Evolutionary conservation across 2,888 invertebrate genomes (phyloP), one percentile per base, ranked within the genome.

Genomic region (Megamerina dolium): DNA sequence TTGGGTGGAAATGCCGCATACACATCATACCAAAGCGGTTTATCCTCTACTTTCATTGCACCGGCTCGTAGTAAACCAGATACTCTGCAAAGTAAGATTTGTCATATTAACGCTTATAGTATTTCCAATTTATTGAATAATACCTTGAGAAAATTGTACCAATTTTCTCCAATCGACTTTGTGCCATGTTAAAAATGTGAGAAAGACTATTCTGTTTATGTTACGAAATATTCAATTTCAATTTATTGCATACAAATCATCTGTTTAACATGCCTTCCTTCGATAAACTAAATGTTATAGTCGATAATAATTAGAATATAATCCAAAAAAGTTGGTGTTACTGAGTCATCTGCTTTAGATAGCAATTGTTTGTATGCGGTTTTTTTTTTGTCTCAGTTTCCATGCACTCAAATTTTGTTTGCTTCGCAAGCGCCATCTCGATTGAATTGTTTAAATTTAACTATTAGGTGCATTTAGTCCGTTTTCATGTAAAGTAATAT

Each of bases 11-110:
- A 93, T 1, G 86, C 82, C 70, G 82, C 81, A 66, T 94, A 96
- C 17, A 97, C 74, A 63, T 91, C 87, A 64, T 85, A 92, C 97
- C 97, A 97, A 9, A 96, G 47, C 0, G 97, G 97, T 51, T 85
- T 78, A 58, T 95, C 91, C 54, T 85, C 83, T 43, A 80, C 74
- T 62, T 80, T 83, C 68, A 94, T 74, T 4, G 87, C 92, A 36
- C 87, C 87, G 17, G 86, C 78, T 46, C 81, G 78, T 12, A 96
- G 65, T 26, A 97, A 74, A 5, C 92, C 90, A 54, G 80, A 78
- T 3, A 85, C 76, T 66, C 93, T 60, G 29, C 13, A 9, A 37
- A 27, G n/a, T n/a, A n/a, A n/a, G n/a, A 16, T n/a, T 13, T 44
- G 34, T 2, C 4, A 10, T 5, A 42, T 41, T 8, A 31, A 16